A percentile compares a stretch with the other conserved stretches of the same genome.
Conservation (phyloP, 92 coral and sea anemone genomes). For the Heteractis magnifica region DNA sequence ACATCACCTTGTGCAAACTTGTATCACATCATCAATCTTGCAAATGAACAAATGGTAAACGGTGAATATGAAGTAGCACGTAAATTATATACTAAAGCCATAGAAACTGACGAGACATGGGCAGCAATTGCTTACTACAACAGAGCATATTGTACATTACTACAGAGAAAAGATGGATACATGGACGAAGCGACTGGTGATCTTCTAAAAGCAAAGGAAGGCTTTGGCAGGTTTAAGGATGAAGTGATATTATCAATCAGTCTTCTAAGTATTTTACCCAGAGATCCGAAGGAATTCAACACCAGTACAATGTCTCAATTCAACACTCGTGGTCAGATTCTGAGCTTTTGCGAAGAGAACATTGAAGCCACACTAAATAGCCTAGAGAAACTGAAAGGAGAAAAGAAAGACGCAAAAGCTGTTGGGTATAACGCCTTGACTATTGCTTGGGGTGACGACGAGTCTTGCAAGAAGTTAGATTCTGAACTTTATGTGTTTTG, state of each 20-base stretch:
- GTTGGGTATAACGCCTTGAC: background rate
- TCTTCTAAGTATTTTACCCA: background rate
- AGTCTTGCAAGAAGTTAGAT: background rate
- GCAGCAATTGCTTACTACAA: constrained; percentile 35
- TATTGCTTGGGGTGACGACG: background rate
- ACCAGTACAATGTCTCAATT: constrained; percentile 9
- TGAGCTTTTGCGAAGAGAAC: constrained; percentile 19
- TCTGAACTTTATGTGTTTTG: background rate
- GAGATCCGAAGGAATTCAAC: background rate
- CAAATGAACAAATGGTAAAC: background rate
- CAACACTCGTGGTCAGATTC: constrained; percentile 12
- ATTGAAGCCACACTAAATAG: background rate
- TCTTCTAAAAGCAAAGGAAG: constrained; percentile 18
- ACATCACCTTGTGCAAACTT: constrained; percentile 22
- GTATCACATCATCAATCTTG: constrained; percentile 29
- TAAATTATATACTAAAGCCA: constrained; percentile 11
- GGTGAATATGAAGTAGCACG: background rate
- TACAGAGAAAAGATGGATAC: constrained; percentile 5
- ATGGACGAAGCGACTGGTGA: constrained; percentile 3
- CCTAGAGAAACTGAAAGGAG: background rate
- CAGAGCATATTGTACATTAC: constrained; percentile 29
- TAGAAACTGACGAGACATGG: constrained; percentile 16
- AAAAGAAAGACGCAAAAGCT: background rate
- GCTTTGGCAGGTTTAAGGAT: background rate
- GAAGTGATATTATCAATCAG: background rate